phyloP scores from a whole-genome alignment of 2,113 vertebrate species.

The Holacanthus passer region DNA sequence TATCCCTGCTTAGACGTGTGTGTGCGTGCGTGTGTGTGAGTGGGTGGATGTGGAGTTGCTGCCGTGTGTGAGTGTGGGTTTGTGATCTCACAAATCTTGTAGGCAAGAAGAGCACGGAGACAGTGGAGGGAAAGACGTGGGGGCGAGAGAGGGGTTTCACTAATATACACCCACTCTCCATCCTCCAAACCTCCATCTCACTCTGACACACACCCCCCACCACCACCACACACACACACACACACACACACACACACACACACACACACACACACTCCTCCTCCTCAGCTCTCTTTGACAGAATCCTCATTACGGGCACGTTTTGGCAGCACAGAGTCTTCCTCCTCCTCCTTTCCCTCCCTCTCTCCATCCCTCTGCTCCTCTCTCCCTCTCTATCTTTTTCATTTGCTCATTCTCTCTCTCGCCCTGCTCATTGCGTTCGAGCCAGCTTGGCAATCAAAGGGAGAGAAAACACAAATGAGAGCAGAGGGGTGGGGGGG shows the following conservation, averaged over 20 bases:
- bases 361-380: constrained; percentile 37
- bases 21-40: constrained; percentile 18
- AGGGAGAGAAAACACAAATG: constrained; percentile 84
- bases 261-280: constrained; percentile 32
- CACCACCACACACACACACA: neutral
- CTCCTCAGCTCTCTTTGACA: constrained; percentile 61
- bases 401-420: constrained; percentile 75
- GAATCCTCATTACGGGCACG: constrained; percentile 78
- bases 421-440: constrained; percentile 75
- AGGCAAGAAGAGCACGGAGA: constrained; percentile 47
- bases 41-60: constrained; percentile 55
- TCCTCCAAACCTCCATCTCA: constrained; percentile 58
- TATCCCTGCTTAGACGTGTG: constrained; percentile 22
- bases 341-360: constrained; percentile 29
- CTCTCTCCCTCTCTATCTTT: constrained; percentile 54
- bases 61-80: constrained; percentile 54
- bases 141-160: constrained; percentile 79
- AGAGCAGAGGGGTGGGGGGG: constrained; percentile 62
- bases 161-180: constrained; percentile 75
- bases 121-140: constrained; percentile 49
- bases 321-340: constrained; percentile 67
- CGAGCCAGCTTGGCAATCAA: constrained; percentile 82
- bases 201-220: constrained; percentile 49
- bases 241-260: constrained; percentile 12
- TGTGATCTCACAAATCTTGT: constrained; percentile 60